Conservation (phyloP, 1,140 invertebrate species). For the Oreohelix idahoensis region DNA sequence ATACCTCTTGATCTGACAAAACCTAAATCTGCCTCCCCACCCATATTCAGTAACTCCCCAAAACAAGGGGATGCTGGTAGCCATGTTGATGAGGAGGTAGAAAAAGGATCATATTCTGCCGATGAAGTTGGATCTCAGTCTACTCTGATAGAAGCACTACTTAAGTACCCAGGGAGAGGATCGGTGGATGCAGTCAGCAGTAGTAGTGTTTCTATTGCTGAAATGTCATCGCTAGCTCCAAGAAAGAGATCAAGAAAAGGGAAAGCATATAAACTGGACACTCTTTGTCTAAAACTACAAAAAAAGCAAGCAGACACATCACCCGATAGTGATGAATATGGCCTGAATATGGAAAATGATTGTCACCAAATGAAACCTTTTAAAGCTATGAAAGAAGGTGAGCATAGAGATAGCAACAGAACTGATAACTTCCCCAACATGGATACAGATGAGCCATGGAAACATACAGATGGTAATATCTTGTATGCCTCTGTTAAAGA, state of each 20-base stretch:
- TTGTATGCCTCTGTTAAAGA: background rate
- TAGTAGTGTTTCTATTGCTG: constrained; percentile 21
- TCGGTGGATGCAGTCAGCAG: background rate
- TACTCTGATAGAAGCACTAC: background rate
- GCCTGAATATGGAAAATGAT: constrained; percentile 15
- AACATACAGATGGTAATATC: background rate
- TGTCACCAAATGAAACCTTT: background rate
- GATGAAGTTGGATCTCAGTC: background rate
- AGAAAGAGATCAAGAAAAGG: constrained; percentile 84
- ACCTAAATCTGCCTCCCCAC: constrained; percentile 52
- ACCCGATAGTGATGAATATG: constrained; percentile 44
- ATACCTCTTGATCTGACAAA: constrained; percentile 63
- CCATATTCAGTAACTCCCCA: constrained; percentile 9
- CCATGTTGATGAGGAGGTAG: background rate
- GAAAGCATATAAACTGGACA: constrained; percentile 83
- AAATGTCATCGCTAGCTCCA: constrained; percentile 36
- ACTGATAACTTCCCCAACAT: background rate
- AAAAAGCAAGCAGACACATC: constrained; percentile 56
- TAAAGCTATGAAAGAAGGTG: background rate
- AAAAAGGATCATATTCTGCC: background rate
- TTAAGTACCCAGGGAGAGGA: constrained; percentile 7
- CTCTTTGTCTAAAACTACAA: constrained; percentile 75
- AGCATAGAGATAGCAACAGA: background rate
- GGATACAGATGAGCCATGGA: background rate
- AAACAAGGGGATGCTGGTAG: background rate